Base-by-base conservation (phyloP, 2,113 vertebrate genomes). In the Spea multiplicata region DNA sequence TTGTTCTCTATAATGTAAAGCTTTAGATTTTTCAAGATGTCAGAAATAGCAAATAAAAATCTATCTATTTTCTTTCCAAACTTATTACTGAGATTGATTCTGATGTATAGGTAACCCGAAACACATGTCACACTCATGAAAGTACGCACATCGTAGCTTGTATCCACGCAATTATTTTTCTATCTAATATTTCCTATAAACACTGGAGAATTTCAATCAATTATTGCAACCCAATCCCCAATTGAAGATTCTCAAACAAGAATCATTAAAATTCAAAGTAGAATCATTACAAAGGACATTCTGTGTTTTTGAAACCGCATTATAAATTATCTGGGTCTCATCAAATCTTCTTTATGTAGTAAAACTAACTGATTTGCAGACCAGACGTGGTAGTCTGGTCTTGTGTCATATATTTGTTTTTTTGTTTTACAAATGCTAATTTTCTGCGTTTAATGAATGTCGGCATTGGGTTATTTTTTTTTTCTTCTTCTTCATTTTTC, bases 171-270 rank as follows among this genome's bases (percentile, higher is more conserved):
- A 80, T 80, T 80, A 80, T 80, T 73, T 80, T 73, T 80, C 65
- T 80, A 80, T 74, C 78, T 80, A 74, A 80, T 80, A 73, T 80
- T 52, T 74, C 78, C 65, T 74, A 48, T 73, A 80, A 74, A 65
- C 52, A 49, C 48, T 9, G 53, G 45, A 53, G 66, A 53, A 57
- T 80, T 73, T 67, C 52, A 59, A 55, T 80, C 71, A 67, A 45
- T 48, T 80, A 47, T 48, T n/a, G 64, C 45, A 80, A 74, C n/a
- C 52, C 64, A 68, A 67, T 45, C 8, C 62, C 68, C 9, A 8
- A 64, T 30, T 44, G 4, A 50, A 4, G 30, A 16, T 71, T 71
- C 48, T 50, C 3, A 16, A 53, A 50, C 47, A 52, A 61, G 59
- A 61, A 64, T 3, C 49, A 44, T 53, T 52, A 5, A 71, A 30